Conservation (phyloP, 2,797 vertebrate genomes). For the Phalanger gymnotis region DNA sequence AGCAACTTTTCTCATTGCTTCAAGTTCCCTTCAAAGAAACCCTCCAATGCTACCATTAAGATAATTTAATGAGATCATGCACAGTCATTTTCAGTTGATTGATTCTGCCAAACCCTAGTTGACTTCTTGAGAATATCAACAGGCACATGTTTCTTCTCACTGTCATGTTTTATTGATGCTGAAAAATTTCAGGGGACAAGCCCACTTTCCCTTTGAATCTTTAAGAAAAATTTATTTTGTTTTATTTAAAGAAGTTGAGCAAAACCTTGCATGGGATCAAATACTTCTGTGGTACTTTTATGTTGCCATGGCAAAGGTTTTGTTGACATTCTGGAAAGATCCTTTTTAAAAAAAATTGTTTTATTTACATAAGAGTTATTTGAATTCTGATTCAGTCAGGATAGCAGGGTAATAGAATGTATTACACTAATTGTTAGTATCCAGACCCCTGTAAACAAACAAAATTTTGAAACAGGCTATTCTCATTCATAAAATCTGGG, state of each 20-base stretch:
- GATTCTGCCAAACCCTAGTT: not conserved
- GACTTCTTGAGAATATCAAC: not conserved
- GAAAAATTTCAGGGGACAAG: not conserved
- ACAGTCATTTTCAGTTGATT: too few species aligned
- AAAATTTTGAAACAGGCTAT: not conserved
- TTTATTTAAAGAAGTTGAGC: not conserved
- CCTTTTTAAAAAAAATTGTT: too few species aligned
- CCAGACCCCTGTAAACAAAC: not conserved
- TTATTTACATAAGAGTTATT: not conserved
- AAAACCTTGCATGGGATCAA: not conserved
- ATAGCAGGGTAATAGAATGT: not conserved
- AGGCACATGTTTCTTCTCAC: not conserved
- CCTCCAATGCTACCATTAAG: rapidly evolving
- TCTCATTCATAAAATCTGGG: rapidly evolving
- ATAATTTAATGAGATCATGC: not conserved
- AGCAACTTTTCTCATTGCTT: not conserved
- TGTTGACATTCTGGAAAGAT: not conserved
- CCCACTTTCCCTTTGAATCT: not conserved
- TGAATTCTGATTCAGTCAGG: not conserved
- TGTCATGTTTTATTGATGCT: not conserved
- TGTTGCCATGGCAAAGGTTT: rapidly evolving
- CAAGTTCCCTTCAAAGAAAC: not conserved
- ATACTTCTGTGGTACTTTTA: rapidly evolving
- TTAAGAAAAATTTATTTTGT: not conserved
- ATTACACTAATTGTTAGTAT: not conserved